These are phyloP conservation scores for Harmothoe impar DNA, from an alignment of 2,888 invertebrate species.

Conservation along the genomic window DNA sequence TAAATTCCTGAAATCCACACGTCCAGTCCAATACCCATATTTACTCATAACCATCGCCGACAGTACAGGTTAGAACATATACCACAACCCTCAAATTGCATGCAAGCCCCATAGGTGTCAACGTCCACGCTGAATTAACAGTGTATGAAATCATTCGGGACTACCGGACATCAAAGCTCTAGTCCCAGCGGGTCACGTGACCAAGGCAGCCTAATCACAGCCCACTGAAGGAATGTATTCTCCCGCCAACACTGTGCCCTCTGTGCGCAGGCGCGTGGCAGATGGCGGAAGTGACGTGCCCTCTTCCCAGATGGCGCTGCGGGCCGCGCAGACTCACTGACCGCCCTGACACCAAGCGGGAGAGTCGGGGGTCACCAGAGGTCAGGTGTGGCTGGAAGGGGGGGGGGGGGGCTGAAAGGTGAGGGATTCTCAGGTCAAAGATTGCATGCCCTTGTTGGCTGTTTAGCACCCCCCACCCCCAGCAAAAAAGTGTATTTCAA, in stretches of 20 bases:
- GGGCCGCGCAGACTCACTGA: neutral
- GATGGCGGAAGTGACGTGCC: slow-evolving; percentile 54
- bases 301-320: slow-evolving; percentile 34
- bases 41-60: too few species aligned
- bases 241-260: slow-evolving; percentile 33
- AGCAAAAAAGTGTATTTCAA: neutral
- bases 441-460: neutral
- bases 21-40: too few species aligned
- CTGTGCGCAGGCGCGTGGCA: slow-evolving; percentile 54
- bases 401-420: neutral
- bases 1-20: too few species aligned
- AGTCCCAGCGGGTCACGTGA: neutral
- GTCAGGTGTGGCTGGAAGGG: neutral
- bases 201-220: neutral
- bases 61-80: too few species aligned
- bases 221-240: slow-evolving; percentile 10
- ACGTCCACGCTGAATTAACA: neutral
- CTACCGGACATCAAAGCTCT: neutral
- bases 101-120: neutral
- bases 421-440: slow-evolving; percentile 1
- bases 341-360: neutral
- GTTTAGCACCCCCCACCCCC: neutral
- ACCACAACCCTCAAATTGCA: neutral
- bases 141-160: slow-evolving; percentile 18
- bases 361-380: neutral